Conservation (phyloP, 1,140 invertebrate genomes). For the Heliconius eleuchia region DNA sequence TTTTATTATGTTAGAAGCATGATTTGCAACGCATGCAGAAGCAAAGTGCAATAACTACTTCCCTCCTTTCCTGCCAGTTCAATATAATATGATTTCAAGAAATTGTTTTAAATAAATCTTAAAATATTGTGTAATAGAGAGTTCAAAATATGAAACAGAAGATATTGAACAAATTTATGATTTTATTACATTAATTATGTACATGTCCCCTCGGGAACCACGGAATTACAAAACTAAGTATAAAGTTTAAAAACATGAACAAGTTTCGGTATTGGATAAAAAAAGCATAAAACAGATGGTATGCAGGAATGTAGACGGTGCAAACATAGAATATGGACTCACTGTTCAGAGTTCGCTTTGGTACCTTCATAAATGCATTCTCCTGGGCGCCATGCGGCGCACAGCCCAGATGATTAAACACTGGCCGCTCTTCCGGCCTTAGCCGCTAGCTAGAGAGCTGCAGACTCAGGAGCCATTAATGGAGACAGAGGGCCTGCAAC, state of each 20-base stretch:
- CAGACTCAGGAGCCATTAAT: slow-evolving; percentile 88
- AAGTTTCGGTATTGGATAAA: slow-evolving; percentile 48
- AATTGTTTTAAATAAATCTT: not conserved
- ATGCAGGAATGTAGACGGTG: slow-evolving; percentile 64
- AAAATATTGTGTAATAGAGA: slow-evolving; percentile 54
- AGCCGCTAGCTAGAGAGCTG: slow-evolving; percentile 83
- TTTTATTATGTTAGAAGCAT: slow-evolving; percentile 1
- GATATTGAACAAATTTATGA: slow-evolving; percentile 58
- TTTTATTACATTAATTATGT: slow-evolving; percentile 68
- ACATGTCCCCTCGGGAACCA: slow-evolving; percentile 57
- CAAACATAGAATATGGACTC: slow-evolving; percentile 57
- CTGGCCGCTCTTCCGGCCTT: slow-evolving; percentile 70
- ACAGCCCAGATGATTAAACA: slow-evolving; percentile 60
- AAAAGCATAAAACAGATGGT: slow-evolving; percentile 51
- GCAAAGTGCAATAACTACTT: slow-evolving; percentile 3
- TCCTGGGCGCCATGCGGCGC: slow-evolving; percentile 40
- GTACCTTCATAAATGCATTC: slow-evolving; percentile 71
- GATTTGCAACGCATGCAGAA: not conserved
- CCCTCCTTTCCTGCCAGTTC: slow-evolving; percentile 6
- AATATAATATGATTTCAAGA: not conserved
- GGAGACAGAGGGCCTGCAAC: slow-evolving; percentile 89
- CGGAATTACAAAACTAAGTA: slow-evolving; percentile 63
- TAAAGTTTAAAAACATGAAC: slow-evolving; percentile 68
- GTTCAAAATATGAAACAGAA: slow-evolving; percentile 55
- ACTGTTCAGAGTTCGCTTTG: slow-evolving; percentile 68